phyloP scores from a whole-genome alignment of 2,113 vertebrate species.

The Nycticryphes semicollaris region DNA sequence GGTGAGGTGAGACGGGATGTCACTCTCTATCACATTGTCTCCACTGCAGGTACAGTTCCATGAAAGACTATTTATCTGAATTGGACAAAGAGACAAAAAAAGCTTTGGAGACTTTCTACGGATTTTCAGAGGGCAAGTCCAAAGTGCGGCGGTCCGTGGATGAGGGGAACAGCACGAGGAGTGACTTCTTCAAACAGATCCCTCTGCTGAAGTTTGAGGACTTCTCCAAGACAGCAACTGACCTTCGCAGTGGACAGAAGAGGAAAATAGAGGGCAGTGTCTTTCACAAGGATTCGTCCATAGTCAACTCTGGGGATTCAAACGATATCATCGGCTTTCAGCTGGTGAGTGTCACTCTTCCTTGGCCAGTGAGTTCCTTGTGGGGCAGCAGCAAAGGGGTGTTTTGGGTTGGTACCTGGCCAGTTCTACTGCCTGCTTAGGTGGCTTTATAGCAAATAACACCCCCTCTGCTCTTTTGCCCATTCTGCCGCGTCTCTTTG shows the following conservation, averaged over 20 bases:
- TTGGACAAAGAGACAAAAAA: slow-evolving; percentile 75
- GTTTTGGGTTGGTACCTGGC: accelerated
- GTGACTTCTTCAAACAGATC: slow-evolving; percentile 52
- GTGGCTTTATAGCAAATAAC: neutral
- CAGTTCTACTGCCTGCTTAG: neutral
- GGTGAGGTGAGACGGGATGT: neutral
- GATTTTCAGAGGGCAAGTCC: slow-evolving; percentile 54
- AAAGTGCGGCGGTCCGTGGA: slow-evolving; percentile 66
- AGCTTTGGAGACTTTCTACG: slow-evolving; percentile 71
- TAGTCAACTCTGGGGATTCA: slow-evolving; percentile 64
- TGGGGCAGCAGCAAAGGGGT: neutral
- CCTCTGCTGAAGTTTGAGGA: slow-evolving; percentile 62
- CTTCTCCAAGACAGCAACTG: slow-evolving; percentile 11
- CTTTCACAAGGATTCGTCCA: slow-evolving; percentile 66
- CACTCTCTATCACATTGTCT: neutral
- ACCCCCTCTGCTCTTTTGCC: neutral
- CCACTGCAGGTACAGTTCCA: slow-evolving; percentile 73
- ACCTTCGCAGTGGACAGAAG: slow-evolving; percentile 66
- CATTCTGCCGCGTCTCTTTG: accelerated
- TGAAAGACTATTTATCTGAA: slow-evolving; percentile 72
- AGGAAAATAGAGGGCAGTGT: slow-evolving; percentile 67
- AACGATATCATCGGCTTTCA: slow-evolving; percentile 78
- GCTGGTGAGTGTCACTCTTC: slow-evolving; percentile 69
- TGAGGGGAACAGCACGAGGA: neutral
- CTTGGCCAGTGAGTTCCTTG: neutral